These are phyloP conservation scores for Arctocebus calabarensis DNA, from an alignment of 2,797 vertebrate species.

Conservation along the genomic window DNA sequence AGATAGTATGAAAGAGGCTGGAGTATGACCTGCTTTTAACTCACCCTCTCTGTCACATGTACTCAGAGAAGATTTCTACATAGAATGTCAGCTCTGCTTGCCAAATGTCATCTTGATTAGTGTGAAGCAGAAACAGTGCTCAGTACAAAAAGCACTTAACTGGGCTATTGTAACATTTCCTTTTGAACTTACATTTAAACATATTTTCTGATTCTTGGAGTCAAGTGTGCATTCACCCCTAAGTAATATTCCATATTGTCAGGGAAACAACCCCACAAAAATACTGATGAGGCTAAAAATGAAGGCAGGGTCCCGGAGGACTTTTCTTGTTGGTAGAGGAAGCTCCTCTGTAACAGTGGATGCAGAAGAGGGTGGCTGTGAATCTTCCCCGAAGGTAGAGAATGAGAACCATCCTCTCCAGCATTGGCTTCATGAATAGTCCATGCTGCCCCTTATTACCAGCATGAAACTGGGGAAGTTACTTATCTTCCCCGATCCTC, in stretches of 20 bases:
- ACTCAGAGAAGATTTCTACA: not conserved
- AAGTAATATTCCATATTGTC: not conserved
- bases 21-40: not conserved
- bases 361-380: rapidly evolving
- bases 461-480: not conserved
- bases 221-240: not conserved
- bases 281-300: not conserved
- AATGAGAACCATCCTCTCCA: not conserved
- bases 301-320: not conserved
- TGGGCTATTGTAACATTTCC: not conserved
- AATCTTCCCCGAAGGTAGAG: not conserved
- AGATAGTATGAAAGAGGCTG: not conserved
- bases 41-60: not conserved
- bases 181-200: not conserved
- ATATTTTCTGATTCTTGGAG: not conserved
- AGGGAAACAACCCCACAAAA: not conserved
- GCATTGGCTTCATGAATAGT: not conserved
- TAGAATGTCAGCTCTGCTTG: not conserved
- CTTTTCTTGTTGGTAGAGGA: not conserved
- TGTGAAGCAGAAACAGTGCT: not conserved
- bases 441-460: not conserved
- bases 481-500: not conserved
- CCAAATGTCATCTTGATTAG: not conserved
- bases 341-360: too few species aligned
- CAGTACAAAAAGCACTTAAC: not conserved